Conservation (phyloP, 2,113 vertebrate species). For the Cottus gobio region DNA sequence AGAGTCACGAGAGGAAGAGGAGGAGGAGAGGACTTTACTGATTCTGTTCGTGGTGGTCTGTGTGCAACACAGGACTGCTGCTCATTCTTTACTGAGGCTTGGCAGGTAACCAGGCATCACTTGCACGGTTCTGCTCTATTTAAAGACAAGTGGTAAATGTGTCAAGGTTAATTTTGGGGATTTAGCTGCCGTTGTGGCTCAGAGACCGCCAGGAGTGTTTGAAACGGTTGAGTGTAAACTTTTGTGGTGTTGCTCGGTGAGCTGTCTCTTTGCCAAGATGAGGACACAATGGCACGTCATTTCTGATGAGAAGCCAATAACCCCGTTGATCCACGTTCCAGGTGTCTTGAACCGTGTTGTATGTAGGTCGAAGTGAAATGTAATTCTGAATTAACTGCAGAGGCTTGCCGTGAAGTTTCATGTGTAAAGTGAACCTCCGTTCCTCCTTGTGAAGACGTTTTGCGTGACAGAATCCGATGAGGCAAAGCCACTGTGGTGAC, state of each 20-base stretch:
- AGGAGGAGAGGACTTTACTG: neutral
- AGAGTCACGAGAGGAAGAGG: neutral
- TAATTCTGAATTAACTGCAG: neutral
- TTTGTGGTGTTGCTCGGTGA: neutral
- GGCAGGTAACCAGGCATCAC: constrained; percentile 12
- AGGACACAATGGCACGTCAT: neutral
- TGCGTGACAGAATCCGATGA: neutral
- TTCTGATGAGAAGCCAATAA: neutral
- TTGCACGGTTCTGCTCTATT: neutral
- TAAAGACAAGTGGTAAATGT: neutral
- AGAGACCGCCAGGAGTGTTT: neutral
- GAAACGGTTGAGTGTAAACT: neutral
- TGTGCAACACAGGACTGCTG: neutral
- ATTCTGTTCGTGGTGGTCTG: neutral
- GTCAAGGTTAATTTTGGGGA: neutral
- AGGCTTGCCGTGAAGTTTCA: neutral
- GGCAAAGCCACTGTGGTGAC: neutral
- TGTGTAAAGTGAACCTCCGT: neutral
- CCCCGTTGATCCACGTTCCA: neutral
- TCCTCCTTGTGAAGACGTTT: neutral
- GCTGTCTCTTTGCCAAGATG: neutral
- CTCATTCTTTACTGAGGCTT: neutral
- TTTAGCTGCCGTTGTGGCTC: neutral
- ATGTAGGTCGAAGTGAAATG: neutral
- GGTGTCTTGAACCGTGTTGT: neutral